Conservation (phyloP, 2,888 invertebrate species). For the Agrochola lota region DNA sequence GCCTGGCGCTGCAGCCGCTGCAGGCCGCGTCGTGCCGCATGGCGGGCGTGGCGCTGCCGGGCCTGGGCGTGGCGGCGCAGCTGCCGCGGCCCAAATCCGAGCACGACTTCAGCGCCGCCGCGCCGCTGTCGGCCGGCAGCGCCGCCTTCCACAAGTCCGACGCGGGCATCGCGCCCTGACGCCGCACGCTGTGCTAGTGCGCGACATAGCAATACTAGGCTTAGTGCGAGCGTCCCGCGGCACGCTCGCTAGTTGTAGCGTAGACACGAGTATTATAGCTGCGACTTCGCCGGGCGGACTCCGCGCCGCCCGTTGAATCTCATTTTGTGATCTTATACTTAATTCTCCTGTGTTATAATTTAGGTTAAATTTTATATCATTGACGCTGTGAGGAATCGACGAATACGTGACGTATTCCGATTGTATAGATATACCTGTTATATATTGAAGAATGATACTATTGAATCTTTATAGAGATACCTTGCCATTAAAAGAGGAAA, state of each 20-base stretch:
- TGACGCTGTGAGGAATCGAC: conserved; percentile 89
- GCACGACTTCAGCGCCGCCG: conserved; percentile 93
- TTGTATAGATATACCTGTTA: conserved; percentile 89
- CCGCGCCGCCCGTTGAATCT: conserved; percentile 88
- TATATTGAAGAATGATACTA: conserved; percentile 88
- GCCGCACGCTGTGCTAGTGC: conserved; percentile 92
- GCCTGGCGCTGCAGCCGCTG: conserved; percentile 93
- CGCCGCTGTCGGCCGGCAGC: conserved; percentile 87
- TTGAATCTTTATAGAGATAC: conserved; percentile 90
- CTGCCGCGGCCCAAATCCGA: conserved; percentile 96
- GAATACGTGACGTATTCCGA: conserved; percentile 88
- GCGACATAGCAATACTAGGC: conserved; percentile 89
- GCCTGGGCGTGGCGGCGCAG: conserved; percentile 90
- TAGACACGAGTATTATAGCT: conserved; percentile 88
- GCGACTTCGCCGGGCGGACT: conserved; percentile 86
- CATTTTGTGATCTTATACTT: conserved; percentile 91
- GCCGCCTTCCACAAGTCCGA: conserved; percentile 95
- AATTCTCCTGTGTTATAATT: conserved; percentile 91
- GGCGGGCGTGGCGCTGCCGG: conserved; percentile 93
- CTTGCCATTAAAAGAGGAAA: conserved; percentile 89
- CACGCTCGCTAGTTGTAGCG: conserved; percentile 87
- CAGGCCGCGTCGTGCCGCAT: conserved; percentile 92
- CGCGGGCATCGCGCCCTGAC: conserved; percentile 95
- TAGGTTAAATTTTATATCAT: conserved; percentile 91
- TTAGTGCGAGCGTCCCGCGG: conserved; percentile 87